phyloP scores from a whole-genome alignment of 1,140 invertebrate species.

The Drosophila carrolli region DNA sequence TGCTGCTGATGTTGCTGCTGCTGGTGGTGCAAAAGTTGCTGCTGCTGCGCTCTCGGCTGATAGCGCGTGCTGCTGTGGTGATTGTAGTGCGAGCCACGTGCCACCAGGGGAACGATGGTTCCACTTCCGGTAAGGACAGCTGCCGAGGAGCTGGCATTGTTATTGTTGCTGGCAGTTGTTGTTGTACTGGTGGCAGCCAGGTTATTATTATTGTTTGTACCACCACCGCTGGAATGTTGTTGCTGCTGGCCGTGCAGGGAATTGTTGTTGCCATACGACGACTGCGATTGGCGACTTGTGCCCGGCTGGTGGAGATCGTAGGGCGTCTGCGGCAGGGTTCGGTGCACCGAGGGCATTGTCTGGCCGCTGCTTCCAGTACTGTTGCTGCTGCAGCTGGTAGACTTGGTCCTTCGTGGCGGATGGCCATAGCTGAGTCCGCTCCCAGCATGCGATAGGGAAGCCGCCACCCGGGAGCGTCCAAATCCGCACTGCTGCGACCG shows the following conservation, averaged over 20 bases:
- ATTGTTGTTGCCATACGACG: slow-evolving; percentile 62
- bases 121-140: slow-evolving; percentile 71
- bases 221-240: slow-evolving; percentile 53
- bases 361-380: slow-evolving; percentile 34
- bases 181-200: slow-evolving; percentile 40
- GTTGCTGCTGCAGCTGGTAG: slow-evolving; percentile 56
- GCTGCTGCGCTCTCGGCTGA: slow-evolving; percentile 64
- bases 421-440: slow-evolving; percentile 79
- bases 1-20: slow-evolving; percentile 21
- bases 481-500: slow-evolving; percentile 88
- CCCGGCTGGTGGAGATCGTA: slow-evolving; percentile 58
- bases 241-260: slow-evolving; percentile 61
- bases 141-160: slow-evolving; percentile 62
- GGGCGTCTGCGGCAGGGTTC: slow-evolving; percentile 44
- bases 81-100: slow-evolving; percentile 62
- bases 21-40: slow-evolving; percentile 44
- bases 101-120: slow-evolving; percentile 64
- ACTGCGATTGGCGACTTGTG: slow-evolving; percentile 60
- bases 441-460: slow-evolving; percentile 78
- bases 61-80: slow-evolving; percentile 58
- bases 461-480: slow-evolving; percentile 85
- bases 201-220: slow-evolving; percentile 56
- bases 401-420: slow-evolving; percentile 76
- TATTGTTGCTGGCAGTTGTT: slow-evolving; percentile 56
- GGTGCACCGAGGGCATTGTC: slow-evolving; percentile 55